These are phyloP conservation scores for Trichacis sp. DNA, from an alignment of 2,888 invertebrate species.

Conservation along the genomic window DNA sequence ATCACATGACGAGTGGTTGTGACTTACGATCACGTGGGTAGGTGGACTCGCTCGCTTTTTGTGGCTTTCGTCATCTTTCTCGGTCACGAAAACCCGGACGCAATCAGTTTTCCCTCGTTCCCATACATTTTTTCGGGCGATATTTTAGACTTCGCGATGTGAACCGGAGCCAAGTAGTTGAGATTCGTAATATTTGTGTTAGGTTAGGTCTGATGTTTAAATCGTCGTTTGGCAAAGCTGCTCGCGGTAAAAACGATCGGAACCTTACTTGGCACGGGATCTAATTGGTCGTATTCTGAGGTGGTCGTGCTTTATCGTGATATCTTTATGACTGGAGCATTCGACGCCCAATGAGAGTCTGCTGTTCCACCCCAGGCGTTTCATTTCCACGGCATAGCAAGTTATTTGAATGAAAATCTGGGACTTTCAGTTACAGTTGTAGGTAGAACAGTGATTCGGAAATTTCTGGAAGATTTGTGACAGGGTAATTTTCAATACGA, in stretches of 20 bases:
- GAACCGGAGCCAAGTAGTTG: conserved; percentile 9
- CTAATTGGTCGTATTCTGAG: conserved; percentile 63
- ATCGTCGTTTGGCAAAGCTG: conserved; percentile 47
- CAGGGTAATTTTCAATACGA: background rate
- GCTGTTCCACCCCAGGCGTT: too few relatives aligned
- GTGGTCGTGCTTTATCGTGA: conserved; percentile 58
- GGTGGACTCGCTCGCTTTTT: conserved; percentile 20
- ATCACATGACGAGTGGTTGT: conserved; percentile 27
- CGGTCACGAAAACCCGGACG: background rate
- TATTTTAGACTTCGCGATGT: background rate
- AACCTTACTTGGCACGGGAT: conserved; percentile 58
- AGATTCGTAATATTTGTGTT: too few relatives aligned
- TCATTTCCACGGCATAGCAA: too few relatives aligned
- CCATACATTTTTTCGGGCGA: background rate
- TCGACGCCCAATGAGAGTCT: conserved; percentile 21
- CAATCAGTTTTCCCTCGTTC: background rate
- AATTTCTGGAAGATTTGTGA: too few relatives aligned
- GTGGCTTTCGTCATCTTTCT: background rate
- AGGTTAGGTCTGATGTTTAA: too few relatives aligned
- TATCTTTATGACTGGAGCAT: conserved; percentile 56
- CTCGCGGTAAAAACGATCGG: conserved; percentile 44
- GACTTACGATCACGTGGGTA: conserved; percentile 35
- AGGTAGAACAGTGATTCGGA: too few relatives aligned
- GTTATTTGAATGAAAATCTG: too few relatives aligned
- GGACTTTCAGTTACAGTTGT: too few relatives aligned